A percentile compares a stretch with the other conserved stretches of the same genome.
phyloP scores from a whole-genome alignment of 2,797 vertebrate species.

The Poeciliopsis paucimaculata region DNA sequence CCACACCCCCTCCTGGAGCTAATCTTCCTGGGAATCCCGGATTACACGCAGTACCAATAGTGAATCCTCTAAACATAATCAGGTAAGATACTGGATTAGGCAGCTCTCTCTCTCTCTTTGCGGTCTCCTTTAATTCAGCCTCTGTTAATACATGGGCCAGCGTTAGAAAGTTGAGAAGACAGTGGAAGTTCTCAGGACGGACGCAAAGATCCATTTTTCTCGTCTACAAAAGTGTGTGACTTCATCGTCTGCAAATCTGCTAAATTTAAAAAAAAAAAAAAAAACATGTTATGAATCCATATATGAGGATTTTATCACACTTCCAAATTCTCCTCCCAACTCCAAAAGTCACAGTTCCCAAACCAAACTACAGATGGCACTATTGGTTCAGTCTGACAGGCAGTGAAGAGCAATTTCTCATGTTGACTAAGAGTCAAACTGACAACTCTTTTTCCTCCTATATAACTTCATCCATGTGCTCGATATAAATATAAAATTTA shows the following conservation, averaged over 20 bases:
- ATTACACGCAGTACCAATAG: constrained; percentile 63
- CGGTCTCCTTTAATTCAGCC: constrained; percentile 19
- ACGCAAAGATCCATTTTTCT: constrained; percentile 32
- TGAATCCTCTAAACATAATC: constrained; percentile 58
- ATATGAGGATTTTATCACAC: constrained; percentile 4
- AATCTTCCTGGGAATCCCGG: constrained; percentile 63
- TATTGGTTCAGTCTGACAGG: constrained; percentile 73
- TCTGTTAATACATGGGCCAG: constrained; percentile 29
- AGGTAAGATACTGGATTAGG: constrained; percentile 40
- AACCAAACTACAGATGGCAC: constrained; percentile 84
- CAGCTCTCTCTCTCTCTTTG: constrained; percentile 25
- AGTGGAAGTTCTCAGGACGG: neutral
- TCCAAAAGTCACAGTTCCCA: constrained; percentile 38
- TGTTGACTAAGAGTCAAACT: constrained; percentile 54
- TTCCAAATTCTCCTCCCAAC: constrained; percentile 19
- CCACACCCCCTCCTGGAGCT: constrained; percentile 42
- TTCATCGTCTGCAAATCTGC: constrained; percentile 31
- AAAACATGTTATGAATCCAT: constrained; percentile 7
- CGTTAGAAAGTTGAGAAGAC: constrained; percentile 4
- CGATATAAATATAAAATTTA: constrained; percentile 49
- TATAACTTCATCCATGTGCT: constrained; percentile 67
- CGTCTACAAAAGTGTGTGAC: constrained; percentile 34
- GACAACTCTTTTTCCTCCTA: constrained; percentile 64
- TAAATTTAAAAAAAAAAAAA: constrained; percentile 21
- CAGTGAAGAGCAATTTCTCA: constrained; percentile 22